phyloP scores from a whole-genome alignment of 2,888 invertebrate species.

The Sinodicranocentrus sp. region DNA sequence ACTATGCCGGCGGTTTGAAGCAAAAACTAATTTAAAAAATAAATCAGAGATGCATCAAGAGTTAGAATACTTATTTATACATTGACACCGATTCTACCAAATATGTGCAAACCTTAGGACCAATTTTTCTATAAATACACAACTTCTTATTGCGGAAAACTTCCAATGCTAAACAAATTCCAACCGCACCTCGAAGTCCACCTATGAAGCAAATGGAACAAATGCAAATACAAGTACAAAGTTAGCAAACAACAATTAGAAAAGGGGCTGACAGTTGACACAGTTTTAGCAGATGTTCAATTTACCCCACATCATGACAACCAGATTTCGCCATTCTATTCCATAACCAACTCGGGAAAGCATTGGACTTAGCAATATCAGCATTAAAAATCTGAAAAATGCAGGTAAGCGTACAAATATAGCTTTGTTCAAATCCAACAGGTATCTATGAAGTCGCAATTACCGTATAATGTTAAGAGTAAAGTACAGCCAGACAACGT shows the following conservation, averaged over 20 bases:
- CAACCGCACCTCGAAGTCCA: slow-evolving; percentile 82
- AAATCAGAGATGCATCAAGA: neutral
- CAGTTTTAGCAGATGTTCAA: too few species aligned
- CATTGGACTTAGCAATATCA: slow-evolving; percentile 81
- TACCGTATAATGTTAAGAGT: slow-evolving; percentile 78
- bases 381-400: slow-evolving; percentile 79
- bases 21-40: slow-evolving; percentile 79
- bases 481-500: slow-evolving; percentile 80
- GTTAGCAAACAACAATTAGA: too few species aligned
- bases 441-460: neutral
- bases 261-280: too few species aligned
- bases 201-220: slow-evolving; percentile 78
- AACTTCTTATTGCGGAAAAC: slow-evolving; percentile 80
- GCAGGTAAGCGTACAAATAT: neutral
- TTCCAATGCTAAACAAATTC: slow-evolving; percentile 82
- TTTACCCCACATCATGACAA: slow-evolving; percentile 84
- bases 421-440: neutral
- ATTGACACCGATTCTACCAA: too few species aligned
- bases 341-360: slow-evolving; percentile 82
- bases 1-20: slow-evolving; percentile 82
- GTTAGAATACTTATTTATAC: too few species aligned
- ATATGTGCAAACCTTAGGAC: slow-evolving; percentile 68
- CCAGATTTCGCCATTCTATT: slow-evolving; percentile 81
- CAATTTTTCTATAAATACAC: slow-evolving; percentile 70
- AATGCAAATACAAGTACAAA: too few species aligned